Base-by-base conservation (phyloP, 2,888 invertebrate species). In the Agonopterix arenella region DNA sequence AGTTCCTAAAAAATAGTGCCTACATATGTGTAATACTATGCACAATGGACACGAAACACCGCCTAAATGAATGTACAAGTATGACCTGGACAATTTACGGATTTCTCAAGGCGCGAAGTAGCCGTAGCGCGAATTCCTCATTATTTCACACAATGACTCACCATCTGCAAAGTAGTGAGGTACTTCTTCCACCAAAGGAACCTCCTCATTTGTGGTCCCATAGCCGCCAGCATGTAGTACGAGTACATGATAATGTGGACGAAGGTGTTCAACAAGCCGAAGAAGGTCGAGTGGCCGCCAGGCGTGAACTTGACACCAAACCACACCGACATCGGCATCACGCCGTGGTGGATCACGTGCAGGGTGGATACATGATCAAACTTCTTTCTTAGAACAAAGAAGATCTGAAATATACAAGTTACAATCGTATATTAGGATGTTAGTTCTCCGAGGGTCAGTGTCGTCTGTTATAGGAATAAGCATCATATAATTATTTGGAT, bases 301-400 rank as follows among this genome's bases (percentile, higher is more conserved):
- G 97, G 97, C 28, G 96, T 97, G 90, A 97, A 98, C 89, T 97
- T 97, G 49, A 98, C 97, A 48, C 98, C 98, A 79, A 97, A 97
- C 98, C 98, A 98, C 56, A 98, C 97, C 4, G 97, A 97, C 94
- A 97, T 94, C 41, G 98, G 98, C 98, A 98, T 98, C 70, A 97
- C 95, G 60, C 97, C 97, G 82, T 98, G 98, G 85, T 98, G 98
- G 75, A 98, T 97, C 50, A 98, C 97, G 86, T 98, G 98, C 46
- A 98, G 91, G 8, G 96, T 95, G 52, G 97, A 96, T 64, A 98
- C 95, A 81, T 98, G 98, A 79, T 95, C 93, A 76, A 94, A 94
- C 90, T 98, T 98, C 92, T 98, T 98, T 76, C 98, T 91, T 82
- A 98, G 82, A 49, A 98, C 94, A 89, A 98, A 98, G 93, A 98